Conservation (phyloP, 2,888 invertebrate genomes). For the Pemphredon lugubris region DNA sequence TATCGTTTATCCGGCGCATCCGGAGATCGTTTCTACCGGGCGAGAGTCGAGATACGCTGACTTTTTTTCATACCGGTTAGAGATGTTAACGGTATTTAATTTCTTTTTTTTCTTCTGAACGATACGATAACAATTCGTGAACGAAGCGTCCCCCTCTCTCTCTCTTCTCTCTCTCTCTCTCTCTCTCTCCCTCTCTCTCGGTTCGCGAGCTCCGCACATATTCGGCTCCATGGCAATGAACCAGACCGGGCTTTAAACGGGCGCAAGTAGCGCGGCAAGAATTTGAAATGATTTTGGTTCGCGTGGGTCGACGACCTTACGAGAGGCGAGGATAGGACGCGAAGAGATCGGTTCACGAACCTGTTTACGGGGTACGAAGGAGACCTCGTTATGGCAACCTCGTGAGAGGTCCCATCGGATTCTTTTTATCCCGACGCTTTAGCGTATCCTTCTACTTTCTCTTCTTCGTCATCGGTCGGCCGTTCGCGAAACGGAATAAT, state of each 20-base stretch:
- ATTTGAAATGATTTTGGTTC: conserved; percentile 57
- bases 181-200: background rate
- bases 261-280: conserved; percentile 45
- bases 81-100: too few species aligned
- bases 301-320: conserved; percentile 48
- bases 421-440: conserved; percentile 14
- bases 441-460: conserved; percentile 38
- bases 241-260: conserved; percentile 27
- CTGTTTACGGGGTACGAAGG: conserved; percentile 39
- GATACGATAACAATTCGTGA: too few species aligned
- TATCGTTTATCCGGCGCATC: too few species aligned
- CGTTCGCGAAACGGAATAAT: background rate
- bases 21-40: too few species aligned
- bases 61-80: too few species aligned
- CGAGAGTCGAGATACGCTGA: too few species aligned
- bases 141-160: too few species aligned
- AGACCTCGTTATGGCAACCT: conserved; percentile 29
- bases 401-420: conserved; percentile 11
- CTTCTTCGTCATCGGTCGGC: conserved; percentile 14
- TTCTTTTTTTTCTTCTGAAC: too few species aligned
- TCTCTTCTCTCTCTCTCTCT: background rate
- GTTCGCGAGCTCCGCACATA: conserved; percentile 3
- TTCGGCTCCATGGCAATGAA: conserved; percentile 46
- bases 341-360: conserved; percentile 53
- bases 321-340: conserved; percentile 16